phyloP scores from a whole-genome alignment of 2,888 invertebrate species.

The Chrysotoxum bicinctum region DNA sequence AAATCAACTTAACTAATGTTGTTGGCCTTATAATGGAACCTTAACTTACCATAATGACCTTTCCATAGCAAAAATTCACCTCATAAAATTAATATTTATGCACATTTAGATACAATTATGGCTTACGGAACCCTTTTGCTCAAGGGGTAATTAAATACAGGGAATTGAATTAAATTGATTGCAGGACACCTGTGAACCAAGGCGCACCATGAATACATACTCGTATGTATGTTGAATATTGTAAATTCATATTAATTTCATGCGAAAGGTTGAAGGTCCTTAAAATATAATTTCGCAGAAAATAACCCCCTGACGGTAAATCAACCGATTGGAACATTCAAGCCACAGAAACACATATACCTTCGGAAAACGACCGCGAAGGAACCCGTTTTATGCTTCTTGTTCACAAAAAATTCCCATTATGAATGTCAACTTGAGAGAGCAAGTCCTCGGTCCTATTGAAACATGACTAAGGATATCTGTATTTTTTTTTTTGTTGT shows the following conservation, averaged over 20 bases:
- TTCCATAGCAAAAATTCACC: slow-evolving; percentile 33
- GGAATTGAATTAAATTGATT: slow-evolving; percentile 67
- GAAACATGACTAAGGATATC: slow-evolving; percentile 33
- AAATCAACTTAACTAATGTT: not conserved
- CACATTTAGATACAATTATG: slow-evolving; percentile 1
- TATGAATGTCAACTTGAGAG: slow-evolving; percentile 56
- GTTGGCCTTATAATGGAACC: not conserved
- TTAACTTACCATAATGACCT: slow-evolving; percentile 30
- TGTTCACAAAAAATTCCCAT: slow-evolving; percentile 52
- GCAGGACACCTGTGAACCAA: slow-evolving; percentile 65
- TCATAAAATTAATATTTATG: slow-evolving; percentile 67
- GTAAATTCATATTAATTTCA: slow-evolving; percentile 22
- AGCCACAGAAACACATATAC: not conserved
- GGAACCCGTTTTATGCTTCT: slow-evolving; percentile 4
- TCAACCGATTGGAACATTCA: slow-evolving; percentile 54
- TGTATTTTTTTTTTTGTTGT: not conserved
- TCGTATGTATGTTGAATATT: slow-evolving; percentile 33
- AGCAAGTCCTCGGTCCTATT: slow-evolving; percentile 18
- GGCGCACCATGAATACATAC: slow-evolving; percentile 9
- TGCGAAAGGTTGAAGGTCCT: slow-evolving; percentile 17
- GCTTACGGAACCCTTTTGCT: slow-evolving; percentile 56
- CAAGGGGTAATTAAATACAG: slow-evolving; percentile 61
- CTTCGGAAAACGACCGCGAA: not conserved
- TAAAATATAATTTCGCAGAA: slow-evolving; percentile 33
- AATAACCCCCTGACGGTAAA: slow-evolving; percentile 46